Base-by-base conservation (phyloP, 2,113 vertebrate genomes). In the Loxodonta africana region DNA sequence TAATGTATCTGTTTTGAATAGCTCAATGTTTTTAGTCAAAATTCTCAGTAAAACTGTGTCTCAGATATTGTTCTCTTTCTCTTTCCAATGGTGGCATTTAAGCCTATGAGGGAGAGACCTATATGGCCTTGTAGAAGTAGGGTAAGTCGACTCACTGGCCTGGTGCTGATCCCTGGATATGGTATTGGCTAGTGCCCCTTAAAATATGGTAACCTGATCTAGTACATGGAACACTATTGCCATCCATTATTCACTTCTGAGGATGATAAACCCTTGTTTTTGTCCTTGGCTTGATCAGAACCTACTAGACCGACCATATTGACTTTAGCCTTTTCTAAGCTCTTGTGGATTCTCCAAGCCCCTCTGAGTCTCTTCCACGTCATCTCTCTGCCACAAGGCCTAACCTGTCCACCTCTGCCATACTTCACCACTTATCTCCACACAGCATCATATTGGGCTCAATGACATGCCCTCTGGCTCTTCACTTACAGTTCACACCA, bases 11-110 rank as follows among this genome's bases (percentile, higher is more conserved):
- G 26, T 71, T 95, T 57, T 83, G 17, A 33, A 26, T 84, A 88
- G n/a, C 12, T 74, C 30, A 83, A 18, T 69, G 81, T 84, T 76
- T 84, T 91, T 76, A 83, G 18, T 46, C 23, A 86, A 95, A 86
- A 91, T 69, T 20, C 6, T 92, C 30, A 51, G 33, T 28, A 9
- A 81, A 37, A 37, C 37, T 37, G 0, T 48, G 28, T 37, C 81
- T 92, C 25, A 87, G 26, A 83, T 83, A 44, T 20, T 71, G 25
- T 71, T 33, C 30, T 10, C 9, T 8, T 71, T 63, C 28, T 92
- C 71, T 74, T 46, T 77, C 41, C 63, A 63, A 71, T 20, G 91
- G 17, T 2, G 69, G 3, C 21, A 67, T 81, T 23, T 90, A 48
- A 65, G 7, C 53, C 88, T 15, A 9, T 26, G 44, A 41, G 26